These are phyloP conservation scores for fruit fly (Drosophila melanogaster) DNA, from an alignment of 1,140 invertebrate species.

Conservation along the genomic window Release_6_plus_ISO1_MT NT_033779.5:6206501-6207000, in stretches of 20 bases:
- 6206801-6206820: conserved; percentile 84
- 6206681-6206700: conserved; percentile 91
- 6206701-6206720: conserved; percentile 91
- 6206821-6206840: conserved; percentile 85
- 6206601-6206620: conserved; percentile 27
- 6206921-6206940: no score
- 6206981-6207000: conserved; percentile 71
- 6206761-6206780: conserved; percentile 86
- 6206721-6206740: conserved; percentile 89
- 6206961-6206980: conserved; percentile 40
- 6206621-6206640: conserved; percentile 73
- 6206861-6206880: conserved; percentile 85
- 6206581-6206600: conserved; percentile 67
- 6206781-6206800: conserved; percentile 84
- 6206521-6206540: conserved; percentile 72
- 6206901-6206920: no score
- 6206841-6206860: conserved; percentile 84
- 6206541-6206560: conserved; percentile 82
- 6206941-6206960: background rate
- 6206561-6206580: conserved; percentile 56
- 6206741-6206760: conserved; percentile 89
- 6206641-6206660: conserved; percentile 84
- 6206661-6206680: conserved; percentile 87
- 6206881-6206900: background rate
- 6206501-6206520: conserved; percentile 12